These are phyloP conservation scores for Antheraea yamamai DNA, from an alignment of 2,888 invertebrate genomes.

Conservation along the genomic window DNA sequence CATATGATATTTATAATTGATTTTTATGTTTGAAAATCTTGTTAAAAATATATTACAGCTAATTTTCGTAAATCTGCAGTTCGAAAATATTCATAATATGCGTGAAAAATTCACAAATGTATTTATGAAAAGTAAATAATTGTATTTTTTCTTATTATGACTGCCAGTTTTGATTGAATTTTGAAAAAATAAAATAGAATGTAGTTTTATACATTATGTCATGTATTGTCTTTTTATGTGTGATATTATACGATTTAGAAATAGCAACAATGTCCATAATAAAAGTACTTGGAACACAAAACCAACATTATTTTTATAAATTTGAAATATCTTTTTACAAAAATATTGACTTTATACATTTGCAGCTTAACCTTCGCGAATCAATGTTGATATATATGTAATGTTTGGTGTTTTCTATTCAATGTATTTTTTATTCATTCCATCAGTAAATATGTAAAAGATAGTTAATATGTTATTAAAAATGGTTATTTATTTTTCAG, in stretches of 20 bases:
- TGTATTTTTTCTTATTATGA: background rate
- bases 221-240: too few relatives aligned
- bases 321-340: too few relatives aligned
- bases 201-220: background rate
- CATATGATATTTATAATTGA: conserved; percentile 44
- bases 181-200: background rate
- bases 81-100: background rate
- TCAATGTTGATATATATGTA: background rate
- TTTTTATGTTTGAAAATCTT: background rate
- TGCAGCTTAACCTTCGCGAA: too few relatives aligned
- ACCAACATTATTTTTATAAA: too few relatives aligned
- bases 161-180: background rate
- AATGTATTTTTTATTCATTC: background rate
- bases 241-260: too few relatives aligned
- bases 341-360: too few relatives aligned
- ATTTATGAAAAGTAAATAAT: background rate
- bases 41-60: background rate
- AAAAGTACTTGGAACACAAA: too few relatives aligned
- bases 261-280: background rate
- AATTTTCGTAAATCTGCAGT: background rate
- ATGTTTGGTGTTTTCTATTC: background rate
- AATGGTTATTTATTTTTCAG: conserved; percentile 79
- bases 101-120: background rate
- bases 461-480: conserved; percentile 16
- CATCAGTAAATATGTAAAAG: background rate